phyloP scores from a whole-genome alignment of 2,797 vertebrate genomes.

The Lates japonicus region DNA sequence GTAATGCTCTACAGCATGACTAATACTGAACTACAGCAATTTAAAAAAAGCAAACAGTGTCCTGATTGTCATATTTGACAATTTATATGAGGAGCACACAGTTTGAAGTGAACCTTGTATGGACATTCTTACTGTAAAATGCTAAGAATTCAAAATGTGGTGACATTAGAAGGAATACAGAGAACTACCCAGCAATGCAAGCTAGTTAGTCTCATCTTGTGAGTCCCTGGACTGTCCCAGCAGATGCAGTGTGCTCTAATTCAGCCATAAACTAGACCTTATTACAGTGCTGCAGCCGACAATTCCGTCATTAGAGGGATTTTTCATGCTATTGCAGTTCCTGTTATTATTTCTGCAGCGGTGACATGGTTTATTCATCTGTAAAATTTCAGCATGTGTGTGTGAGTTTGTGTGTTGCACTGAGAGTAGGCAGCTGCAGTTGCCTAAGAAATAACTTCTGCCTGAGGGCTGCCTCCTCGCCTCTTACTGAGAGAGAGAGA shows the following conservation, averaged over 20 bases:
- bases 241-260: constrained; percentile 3
- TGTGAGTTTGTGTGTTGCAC: constrained; percentile 8
- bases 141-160: neutral
- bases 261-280: neutral
- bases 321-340: constrained; percentile 28
- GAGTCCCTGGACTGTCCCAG: neutral
- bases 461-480: constrained; percentile 47
- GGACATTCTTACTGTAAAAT: neutral
- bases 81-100: neutral
- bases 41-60: neutral
- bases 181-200: neutral
- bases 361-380: constrained; percentile 48
- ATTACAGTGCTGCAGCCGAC: constrained; percentile 9
- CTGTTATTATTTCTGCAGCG: constrained; percentile 19
- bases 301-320: constrained; percentile 48
- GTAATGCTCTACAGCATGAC: neutral
- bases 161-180: neutral
- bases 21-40: too few species aligned
- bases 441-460: constrained; percentile 43
- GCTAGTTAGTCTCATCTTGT: neutral
- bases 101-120: neutral
- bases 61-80: neutral
- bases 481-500: constrained; percentile 16
- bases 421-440: constrained; percentile 53
- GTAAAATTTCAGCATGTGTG: constrained; percentile 25